Percentiles rank a stretch among this genome's conserved stretches.
Evolutionary conservation across 2,113 vertebrate species (phyloP).

Genomic region (Cervus canadensis): DNA sequence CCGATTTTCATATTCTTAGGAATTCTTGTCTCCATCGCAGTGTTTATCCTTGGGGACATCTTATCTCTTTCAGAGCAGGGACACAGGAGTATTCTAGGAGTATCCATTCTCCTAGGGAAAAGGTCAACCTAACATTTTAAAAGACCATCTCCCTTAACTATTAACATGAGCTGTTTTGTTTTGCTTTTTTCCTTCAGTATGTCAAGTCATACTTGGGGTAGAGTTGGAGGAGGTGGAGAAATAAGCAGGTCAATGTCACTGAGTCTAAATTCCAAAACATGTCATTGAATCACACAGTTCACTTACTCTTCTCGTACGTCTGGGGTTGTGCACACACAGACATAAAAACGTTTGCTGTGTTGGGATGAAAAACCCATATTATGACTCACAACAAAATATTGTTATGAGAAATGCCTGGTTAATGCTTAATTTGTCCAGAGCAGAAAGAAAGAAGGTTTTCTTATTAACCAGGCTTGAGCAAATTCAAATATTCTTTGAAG

Average conservation of each 20-base stretch:
- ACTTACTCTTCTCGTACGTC: accelerated
- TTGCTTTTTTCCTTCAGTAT: not conserved
- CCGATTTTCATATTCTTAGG: not conserved
- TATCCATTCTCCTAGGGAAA: not conserved
- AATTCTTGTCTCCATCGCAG: not conserved
- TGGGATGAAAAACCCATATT: not conserved
- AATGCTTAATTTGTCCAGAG: conserved; percentile 33
- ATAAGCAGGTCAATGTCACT: not conserved
- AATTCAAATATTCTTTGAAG: conserved; percentile 39
- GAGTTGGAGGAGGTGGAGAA: not conserved
- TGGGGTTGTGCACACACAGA: too few species aligned
- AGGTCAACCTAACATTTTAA: not conserved
- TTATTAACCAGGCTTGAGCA: conserved; percentile 44
- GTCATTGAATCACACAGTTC: not conserved
- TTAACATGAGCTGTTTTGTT: not conserved
- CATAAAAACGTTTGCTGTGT: not conserved
- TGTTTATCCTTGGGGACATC: not conserved
- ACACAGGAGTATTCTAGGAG: too few species aligned
- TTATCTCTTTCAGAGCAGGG: not conserved
- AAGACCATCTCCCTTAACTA: not conserved
- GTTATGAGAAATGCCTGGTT: not conserved
- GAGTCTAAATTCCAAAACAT: not conserved
- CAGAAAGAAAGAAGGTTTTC: conserved; percentile 2
- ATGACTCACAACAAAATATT: not conserved
- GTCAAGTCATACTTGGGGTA: not conserved